Percentiles rank a stretch among this genome's conserved stretches.
Conservation (phyloP, 2,888 invertebrate species). For the Gibbula magus region DNA sequence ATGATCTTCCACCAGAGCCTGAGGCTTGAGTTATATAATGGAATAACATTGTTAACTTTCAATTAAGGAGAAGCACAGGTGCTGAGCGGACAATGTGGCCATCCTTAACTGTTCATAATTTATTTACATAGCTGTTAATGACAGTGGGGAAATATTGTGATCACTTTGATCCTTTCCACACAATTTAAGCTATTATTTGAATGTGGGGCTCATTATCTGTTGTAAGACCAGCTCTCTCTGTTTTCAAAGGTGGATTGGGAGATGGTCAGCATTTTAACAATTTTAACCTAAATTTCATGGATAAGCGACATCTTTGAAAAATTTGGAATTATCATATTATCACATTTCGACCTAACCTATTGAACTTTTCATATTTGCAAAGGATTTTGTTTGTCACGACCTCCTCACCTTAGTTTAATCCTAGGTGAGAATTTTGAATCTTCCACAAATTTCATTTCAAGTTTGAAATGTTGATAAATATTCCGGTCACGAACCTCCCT, state of each 20-base stretch:
- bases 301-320: no score
- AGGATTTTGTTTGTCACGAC: neutral
- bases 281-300: no score
- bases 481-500: conserved; percentile 7
- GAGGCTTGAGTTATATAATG: conserved; percentile 2
- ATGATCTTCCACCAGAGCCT: neutral
- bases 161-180: neutral
- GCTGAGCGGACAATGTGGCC: neutral
- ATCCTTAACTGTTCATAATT: neutral
- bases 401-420: neutral
- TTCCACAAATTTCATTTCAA: neutral
- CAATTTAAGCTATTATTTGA: neutral
- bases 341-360: neutral
- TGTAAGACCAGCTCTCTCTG: no score
- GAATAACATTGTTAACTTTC: conserved; percentile 6
- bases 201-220: no score
- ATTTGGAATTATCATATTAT: no score
- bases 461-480: neutral
- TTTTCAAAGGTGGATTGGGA: no score
- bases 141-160: conserved; percentile 2
- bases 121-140: neutral
- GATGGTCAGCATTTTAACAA: no score
- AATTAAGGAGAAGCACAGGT: neutral
- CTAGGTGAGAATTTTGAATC: conserved; percentile 2
- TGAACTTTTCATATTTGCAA: neutral